A percentile compares a stretch with the other conserved stretches of the same genome.
These are phyloP conservation scores for Macrobrachium rosenbergii DNA, from an alignment of 1,140 invertebrate species.

Conservation along the genomic window DNA sequence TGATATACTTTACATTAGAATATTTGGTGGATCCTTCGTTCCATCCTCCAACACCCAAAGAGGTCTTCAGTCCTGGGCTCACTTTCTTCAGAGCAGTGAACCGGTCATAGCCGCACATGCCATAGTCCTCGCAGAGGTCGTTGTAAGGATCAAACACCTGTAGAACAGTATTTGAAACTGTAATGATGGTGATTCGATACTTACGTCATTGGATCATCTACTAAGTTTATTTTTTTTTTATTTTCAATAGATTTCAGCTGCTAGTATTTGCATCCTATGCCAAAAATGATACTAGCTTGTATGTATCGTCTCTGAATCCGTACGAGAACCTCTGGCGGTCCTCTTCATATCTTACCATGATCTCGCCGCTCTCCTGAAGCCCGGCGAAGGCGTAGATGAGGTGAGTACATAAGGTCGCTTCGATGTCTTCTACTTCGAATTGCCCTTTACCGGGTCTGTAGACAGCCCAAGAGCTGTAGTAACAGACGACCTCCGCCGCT, in stretches of 20 bases:
- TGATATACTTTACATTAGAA: slow-evolving; percentile 1
- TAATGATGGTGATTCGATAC: neutral
- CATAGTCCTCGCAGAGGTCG: slow-evolving; percentile 44
- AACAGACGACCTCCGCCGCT: slow-evolving; percentile 58
- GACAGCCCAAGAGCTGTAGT: slow-evolving; percentile 66
- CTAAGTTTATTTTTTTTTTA: no score
- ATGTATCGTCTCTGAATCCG: neutral
- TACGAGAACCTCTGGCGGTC: neutral
- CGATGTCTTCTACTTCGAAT: slow-evolving; percentile 69
- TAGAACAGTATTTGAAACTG: neutral
- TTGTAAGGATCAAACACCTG: slow-evolving; percentile 8
- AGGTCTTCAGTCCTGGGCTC: slow-evolving; percentile 33
- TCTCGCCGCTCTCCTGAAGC: slow-evolving; percentile 69
- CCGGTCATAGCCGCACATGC: slow-evolving; percentile 36
- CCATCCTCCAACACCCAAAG: slow-evolving; percentile 42
- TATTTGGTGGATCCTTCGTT: slow-evolving; percentile 84
- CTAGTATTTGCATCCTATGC: neutral
- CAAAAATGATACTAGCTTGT: no score
- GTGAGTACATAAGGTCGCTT: slow-evolving; percentile 79
- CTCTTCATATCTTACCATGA: slow-evolving; percentile 25
- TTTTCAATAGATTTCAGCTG: neutral
- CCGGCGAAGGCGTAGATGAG: slow-evolving; percentile 80
- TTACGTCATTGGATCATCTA: neutral
- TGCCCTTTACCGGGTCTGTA: slow-evolving; percentile 60
- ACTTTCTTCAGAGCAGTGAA: slow-evolving; percentile 49